These are phyloP conservation scores for Sceliomorpha sp. DNA, from an alignment of 2,888 invertebrate species.

Conservation along the genomic window DNA sequence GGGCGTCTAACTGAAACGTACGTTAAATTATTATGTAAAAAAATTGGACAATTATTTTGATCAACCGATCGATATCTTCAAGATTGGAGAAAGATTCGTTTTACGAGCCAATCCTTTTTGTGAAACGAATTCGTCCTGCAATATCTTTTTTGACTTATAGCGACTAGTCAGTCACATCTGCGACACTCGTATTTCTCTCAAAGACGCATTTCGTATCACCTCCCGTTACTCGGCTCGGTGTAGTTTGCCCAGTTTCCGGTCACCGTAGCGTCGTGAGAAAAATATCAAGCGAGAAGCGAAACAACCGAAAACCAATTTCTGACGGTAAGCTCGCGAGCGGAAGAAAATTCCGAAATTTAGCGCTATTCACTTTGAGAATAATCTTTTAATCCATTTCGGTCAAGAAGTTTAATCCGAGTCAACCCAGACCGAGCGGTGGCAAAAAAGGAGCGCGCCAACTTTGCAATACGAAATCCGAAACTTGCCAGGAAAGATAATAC, in stretches of 20 bases:
- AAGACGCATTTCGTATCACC: too few species aligned
- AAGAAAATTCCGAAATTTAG: conserved; percentile 22
- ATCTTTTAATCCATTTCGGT: conserved; percentile 38
- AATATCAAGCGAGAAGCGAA: conserved; percentile 5
- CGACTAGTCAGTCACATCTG: too few species aligned
- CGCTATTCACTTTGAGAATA: conserved; percentile 44
- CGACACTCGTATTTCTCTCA: too few species aligned
- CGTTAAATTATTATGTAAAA: too few species aligned
- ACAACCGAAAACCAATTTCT: conserved; percentile 32
- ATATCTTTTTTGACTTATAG: too few species aligned
- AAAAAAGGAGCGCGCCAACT: conserved; percentile 16
- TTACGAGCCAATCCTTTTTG: too few species aligned
- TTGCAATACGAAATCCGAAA: too few species aligned
- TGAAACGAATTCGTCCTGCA: too few species aligned
- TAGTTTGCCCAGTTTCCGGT: conserved; percentile 12
- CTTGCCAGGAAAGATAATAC: neutral
- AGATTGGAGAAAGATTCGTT: too few species aligned
- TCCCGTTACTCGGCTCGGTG: neutral
- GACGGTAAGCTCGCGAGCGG: conserved; percentile 7
- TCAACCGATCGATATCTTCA: too few species aligned
- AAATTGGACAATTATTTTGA: too few species aligned
- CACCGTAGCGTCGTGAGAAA: neutral
- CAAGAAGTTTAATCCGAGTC: conserved; percentile 34
- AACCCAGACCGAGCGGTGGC: conserved; percentile 25
- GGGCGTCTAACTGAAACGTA: too few species aligned